Conservation (phyloP, 2,113 vertebrate species). For the Pygoscelis antarcticus region DNA sequence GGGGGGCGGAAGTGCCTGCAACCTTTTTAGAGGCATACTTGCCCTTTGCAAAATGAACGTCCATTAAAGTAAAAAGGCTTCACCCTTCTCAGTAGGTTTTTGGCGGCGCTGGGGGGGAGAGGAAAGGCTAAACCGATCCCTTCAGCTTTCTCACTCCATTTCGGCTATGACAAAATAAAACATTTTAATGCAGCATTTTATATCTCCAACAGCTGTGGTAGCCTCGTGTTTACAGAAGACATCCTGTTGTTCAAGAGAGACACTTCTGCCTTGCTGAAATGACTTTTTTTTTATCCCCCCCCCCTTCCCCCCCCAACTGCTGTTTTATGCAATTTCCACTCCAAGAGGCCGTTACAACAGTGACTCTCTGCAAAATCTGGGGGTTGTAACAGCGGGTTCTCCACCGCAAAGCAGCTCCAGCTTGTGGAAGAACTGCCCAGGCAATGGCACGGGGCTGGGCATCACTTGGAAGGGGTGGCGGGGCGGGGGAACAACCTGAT, state of each 20-base stretch:
- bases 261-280: neutral
- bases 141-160: neutral
- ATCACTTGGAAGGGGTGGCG: neutral
- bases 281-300: neutral
- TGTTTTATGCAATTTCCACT: neutral
- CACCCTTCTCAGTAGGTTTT: neutral
- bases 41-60: slow-evolving; percentile 31
- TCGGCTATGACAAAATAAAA: slow-evolving; percentile 2
- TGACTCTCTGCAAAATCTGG: neutral
- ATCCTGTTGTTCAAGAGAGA: slow-evolving; percentile 52
- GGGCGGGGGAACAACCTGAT: neutral
- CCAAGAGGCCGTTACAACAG: accelerated
- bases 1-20: neutral
- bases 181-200: neutral
- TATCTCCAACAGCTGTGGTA: slow-evolving; percentile 41
- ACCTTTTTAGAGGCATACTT: slow-evolving; percentile 35
- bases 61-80: slow-evolving; percentile 11
- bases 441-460: accelerated
- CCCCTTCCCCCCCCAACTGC: neutral
- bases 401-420: neutral
- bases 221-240: slow-evolving; percentile 55
- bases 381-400: neutral
- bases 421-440: neutral
- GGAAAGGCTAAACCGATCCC: neutral
- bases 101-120: neutral